Evolutionary conservation across 2,113 vertebrate genomes (phyloP).

Genomic region (Zapus hudsonius): DNA sequence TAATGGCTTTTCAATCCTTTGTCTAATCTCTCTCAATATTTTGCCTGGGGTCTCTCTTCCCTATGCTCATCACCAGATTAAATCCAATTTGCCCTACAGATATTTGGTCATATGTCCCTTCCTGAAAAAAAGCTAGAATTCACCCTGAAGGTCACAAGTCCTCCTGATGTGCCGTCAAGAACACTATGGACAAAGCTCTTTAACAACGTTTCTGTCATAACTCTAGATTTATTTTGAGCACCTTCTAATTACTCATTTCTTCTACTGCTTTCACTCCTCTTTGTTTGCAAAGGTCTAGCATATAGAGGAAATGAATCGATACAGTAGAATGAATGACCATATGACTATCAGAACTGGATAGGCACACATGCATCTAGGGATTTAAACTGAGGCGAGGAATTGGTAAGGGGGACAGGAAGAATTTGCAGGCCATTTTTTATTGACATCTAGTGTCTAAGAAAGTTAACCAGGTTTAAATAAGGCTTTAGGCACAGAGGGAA

Average conservation of each 20-base stretch:
- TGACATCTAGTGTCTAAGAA: background rate
- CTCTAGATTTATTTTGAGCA: background rate
- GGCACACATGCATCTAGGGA: background rate
- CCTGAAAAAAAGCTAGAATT: background rate
- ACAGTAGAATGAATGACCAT: background rate
- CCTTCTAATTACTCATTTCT: background rate
- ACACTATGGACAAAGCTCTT: background rate
- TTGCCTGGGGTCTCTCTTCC: background rate
- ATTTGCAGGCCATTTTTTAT: background rate
- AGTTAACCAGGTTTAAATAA: background rate
- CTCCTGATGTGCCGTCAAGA: background rate
- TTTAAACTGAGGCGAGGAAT: constrained; percentile 11
- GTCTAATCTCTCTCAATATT: background rate
- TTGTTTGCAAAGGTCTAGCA: background rate
- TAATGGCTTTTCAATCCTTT: background rate
- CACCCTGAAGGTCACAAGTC: background rate
- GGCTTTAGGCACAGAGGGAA: background rate
- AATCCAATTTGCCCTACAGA: constrained; percentile 1
- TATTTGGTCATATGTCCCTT: background rate
- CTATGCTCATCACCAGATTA: background rate
- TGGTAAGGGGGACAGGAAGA: background rate
- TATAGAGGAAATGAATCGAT: background rate
- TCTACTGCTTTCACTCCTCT: background rate
- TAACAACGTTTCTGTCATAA: background rate
- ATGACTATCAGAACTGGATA: background rate